phyloP scores from a whole-genome alignment of 2,797 vertebrate species.

The Propithecus deckenii region DNA sequence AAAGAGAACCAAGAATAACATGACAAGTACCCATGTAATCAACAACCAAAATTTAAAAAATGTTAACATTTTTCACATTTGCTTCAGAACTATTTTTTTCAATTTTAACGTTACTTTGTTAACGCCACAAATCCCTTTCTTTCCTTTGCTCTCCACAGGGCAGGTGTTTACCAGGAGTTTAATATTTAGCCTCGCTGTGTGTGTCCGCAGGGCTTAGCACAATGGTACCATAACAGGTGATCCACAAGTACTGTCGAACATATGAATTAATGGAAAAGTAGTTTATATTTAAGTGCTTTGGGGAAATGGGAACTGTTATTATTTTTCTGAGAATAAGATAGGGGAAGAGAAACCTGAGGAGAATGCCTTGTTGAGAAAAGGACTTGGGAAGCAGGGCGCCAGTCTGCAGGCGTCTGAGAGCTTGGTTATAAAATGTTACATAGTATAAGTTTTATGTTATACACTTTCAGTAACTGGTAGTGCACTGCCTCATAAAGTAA shows the following conservation, averaged over 20 bases:
- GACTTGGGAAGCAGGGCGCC: background rate
- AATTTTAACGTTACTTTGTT: background rate
- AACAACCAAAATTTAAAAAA: background rate
- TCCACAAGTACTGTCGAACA: background rate
- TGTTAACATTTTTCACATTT: background rate
- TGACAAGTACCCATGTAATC: background rate
- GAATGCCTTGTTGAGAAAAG: background rate
- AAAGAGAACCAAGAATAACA: background rate
- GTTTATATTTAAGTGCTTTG: background rate
- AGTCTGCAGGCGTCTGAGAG: background rate
- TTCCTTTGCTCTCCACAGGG: background rate
- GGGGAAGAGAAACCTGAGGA: background rate
- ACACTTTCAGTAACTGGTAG: background rate
- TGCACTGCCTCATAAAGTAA: background rate
- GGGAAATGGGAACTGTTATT: background rate
- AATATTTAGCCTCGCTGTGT: rapidly evolving
- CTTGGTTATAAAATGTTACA: background rate
- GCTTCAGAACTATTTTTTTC: background rate
- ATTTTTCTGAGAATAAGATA: background rate
- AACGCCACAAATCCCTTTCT: background rate
- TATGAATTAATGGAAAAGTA: background rate
- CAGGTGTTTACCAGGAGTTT: background rate
- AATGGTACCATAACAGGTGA: background rate
- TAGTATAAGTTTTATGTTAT: background rate
- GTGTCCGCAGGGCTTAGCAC: background rate